These are phyloP conservation scores for Strigamia crassipes DNA, from an alignment of 2,888 invertebrate species.

Conservation along the genomic window DNA sequence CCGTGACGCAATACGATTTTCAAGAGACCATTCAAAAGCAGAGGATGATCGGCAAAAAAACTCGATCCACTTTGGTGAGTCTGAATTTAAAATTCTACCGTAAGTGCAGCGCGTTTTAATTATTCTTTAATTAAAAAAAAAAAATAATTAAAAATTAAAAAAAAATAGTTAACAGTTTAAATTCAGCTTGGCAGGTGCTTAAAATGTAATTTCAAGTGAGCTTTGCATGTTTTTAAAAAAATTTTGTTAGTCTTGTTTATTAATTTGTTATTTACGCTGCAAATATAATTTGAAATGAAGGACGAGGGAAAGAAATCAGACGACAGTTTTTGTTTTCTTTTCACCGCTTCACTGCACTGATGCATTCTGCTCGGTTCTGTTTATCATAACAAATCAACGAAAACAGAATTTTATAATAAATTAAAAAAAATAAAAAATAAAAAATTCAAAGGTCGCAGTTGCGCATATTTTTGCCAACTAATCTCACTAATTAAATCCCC, in stretches of 20 bases:
- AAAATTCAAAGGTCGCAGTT: no score
- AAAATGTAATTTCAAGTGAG: background rate
- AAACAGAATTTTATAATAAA: background rate
- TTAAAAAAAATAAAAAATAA: background rate
- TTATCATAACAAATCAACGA: background rate
- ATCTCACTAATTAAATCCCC: background rate
- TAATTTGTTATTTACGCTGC: background rate
- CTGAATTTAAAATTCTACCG: conserved; percentile 53
- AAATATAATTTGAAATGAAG: background rate
- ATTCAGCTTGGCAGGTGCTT: background rate
- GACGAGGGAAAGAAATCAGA: background rate
- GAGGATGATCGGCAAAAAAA: conserved; percentile 71
- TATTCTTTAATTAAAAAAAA: background rate
- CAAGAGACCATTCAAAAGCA: conserved; percentile 79
- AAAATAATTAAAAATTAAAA: no score
- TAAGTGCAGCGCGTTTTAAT: background rate
- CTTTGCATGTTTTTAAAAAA: background rate
- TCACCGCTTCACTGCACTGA: background rate
- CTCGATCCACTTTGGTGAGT: conserved; percentile 82
- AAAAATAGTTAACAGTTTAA: background rate
- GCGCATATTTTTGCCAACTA: background rate
- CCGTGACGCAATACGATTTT: conserved; percentile 95
- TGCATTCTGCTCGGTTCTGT: background rate
- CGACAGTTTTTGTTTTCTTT: background rate
- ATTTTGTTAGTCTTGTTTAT: background rate